Conservation (phyloP, 2,797 vertebrate genomes). For the Clarias pachynema region DNA sequence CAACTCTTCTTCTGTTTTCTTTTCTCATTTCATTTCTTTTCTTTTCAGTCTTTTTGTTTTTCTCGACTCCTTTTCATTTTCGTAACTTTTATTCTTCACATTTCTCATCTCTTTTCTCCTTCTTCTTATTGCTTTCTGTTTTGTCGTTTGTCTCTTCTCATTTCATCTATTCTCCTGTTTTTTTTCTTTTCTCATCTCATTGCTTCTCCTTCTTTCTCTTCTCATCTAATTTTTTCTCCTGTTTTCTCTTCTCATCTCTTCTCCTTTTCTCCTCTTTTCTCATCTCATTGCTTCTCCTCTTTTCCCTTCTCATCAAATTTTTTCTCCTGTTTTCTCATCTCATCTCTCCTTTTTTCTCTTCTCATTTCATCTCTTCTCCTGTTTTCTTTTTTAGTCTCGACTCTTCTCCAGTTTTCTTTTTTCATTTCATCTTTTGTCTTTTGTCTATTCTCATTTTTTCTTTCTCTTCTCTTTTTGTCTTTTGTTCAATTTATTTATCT, state of each 20-base stretch:
- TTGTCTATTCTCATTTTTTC: not conserved
- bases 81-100: not conserved
- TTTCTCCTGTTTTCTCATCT: not conserved
- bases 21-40: not conserved
- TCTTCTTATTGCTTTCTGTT: not conserved
- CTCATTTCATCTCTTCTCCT: not conserved
- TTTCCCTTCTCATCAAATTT: not conserved
- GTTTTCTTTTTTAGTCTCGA: conserved; percentile 34
- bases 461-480: conserved; percentile 18
- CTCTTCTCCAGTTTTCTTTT: conserved; percentile 54
- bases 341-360: not conserved
- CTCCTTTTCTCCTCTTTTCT: conserved; percentile 45
- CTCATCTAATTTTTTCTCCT: not conserved
- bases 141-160: not conserved
- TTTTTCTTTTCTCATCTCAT: too few species aligned
- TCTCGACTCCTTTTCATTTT: too few species aligned
- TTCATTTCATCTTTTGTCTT: not conserved
- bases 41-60: not conserved
- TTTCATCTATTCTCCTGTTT: not conserved
- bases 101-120: not conserved
- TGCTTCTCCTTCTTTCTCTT: too few species aligned
- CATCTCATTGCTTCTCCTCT: not conserved
- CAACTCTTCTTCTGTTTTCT: too few species aligned
- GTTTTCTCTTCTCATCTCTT: conserved; percentile 53
- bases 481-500: not conserved